Evolutionary conservation across 2,888 invertebrate genomes (phyloP).

Genomic region (Corbicula japonica): DNA sequence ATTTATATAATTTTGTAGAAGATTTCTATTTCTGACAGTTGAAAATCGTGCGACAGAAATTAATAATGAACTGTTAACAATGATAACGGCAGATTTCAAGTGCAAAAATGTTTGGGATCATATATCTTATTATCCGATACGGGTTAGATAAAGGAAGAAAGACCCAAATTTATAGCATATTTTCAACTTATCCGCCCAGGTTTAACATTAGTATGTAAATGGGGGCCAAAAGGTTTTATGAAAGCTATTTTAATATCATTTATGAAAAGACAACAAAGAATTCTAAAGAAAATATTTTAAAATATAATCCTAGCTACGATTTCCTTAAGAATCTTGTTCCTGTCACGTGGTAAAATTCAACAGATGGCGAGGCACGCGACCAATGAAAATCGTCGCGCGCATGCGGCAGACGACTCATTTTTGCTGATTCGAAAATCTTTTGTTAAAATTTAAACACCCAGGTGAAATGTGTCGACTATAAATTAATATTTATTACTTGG

Average conservation of each 20-base stretch:
- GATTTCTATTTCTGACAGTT: no score
- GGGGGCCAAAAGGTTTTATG: conserved; percentile 16
- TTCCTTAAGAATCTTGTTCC: conserved; percentile 45
- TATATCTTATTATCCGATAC: conserved; percentile 30
- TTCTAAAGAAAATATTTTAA: conserved; percentile 20
- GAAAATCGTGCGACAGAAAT: no score
- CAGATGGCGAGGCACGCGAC: conserved; percentile 57
- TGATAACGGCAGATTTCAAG: conserved; percentile 27
- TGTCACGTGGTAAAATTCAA: conserved; percentile 44
- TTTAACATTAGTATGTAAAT: conserved; percentile 31
- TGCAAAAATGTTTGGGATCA: conserved; percentile 16
- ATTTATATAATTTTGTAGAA: no score
- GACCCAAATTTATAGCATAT: conserved; percentile 16
- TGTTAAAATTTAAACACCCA: conserved; percentile 16
- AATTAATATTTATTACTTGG: no score
- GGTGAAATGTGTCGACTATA: conserved; percentile 30
- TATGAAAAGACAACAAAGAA: conserved; percentile 29
- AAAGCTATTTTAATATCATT: conserved; percentile 20
- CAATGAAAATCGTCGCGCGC: conserved; percentile 51
- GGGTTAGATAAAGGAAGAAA: conserved; percentile 5
- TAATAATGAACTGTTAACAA: conserved; percentile 1
- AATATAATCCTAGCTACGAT: conserved; percentile 23
- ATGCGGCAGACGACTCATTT: conserved; percentile 31
- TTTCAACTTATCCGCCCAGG: conserved; percentile 24
- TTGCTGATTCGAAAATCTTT: conserved; percentile 34